Percentiles rank a stretch among this genome's conserved stretches.
These are phyloP conservation scores for Pipistrellus pygmaeus DNA, from an alignment of 2,797 vertebrate species.

Conservation along the genomic window DNA sequence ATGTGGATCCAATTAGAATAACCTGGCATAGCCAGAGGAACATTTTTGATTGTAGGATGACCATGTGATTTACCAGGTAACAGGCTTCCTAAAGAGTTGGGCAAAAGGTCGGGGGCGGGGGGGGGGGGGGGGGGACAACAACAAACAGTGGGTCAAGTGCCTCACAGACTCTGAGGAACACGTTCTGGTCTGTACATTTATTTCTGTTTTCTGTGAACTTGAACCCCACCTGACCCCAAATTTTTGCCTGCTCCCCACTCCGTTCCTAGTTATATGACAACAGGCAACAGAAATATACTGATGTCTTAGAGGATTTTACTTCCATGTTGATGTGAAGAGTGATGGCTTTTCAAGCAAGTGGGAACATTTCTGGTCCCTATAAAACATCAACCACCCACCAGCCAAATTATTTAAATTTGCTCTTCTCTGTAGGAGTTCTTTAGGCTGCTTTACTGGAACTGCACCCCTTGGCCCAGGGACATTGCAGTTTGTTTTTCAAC, in stretches of 20 bases:
- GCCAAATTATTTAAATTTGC: not conserved
- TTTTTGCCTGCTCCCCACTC: not conserved
- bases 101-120: rapidly evolving
- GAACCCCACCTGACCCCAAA: not conserved
- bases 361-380: not conserved
- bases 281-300: not conserved
- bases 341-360: not conserved
- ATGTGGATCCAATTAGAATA: not conserved
- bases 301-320: not conserved
- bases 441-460: not conserved
- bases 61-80: not conserved
- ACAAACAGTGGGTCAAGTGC: not conserved
- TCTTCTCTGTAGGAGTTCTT: not conserved
- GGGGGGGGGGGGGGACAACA: too few species aligned
- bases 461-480: not conserved
- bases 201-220: not conserved
- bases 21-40: not conserved
- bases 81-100: not conserved
- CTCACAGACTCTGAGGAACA: not conserved
- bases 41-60: not conserved
- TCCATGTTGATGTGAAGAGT: not conserved
- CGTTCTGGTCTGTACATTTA: not conserved
- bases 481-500: not conserved
- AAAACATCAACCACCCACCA: not conserved
- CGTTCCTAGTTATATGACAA: not conserved